Evolutionary conservation across 2,888 invertebrate genomes (phyloP).

Genomic region (Gortyna flavago): DNA sequence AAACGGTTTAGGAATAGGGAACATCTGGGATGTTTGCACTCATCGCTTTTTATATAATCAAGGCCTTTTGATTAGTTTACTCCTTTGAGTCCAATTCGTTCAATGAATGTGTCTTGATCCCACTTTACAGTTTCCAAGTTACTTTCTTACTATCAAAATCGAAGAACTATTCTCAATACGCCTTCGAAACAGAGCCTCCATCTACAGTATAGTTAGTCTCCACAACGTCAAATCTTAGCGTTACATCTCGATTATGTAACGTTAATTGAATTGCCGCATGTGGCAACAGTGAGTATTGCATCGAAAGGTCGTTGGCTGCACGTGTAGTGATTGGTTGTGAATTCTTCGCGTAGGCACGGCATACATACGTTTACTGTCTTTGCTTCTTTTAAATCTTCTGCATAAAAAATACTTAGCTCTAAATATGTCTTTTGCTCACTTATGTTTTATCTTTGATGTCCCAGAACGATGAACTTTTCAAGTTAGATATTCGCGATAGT

Average conservation of each 20-base stretch:
- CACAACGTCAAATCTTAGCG: slow-evolving; percentile 52
- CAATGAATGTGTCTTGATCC: neutral
- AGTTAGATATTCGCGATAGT: neutral
- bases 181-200: neutral
- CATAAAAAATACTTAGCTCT: neutral
- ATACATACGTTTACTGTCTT: neutral
- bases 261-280: slow-evolving; percentile 55
- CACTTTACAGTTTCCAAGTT: slow-evolving; percentile 1
- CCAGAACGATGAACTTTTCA: neutral
- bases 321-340: slow-evolving; percentile 50
- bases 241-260: slow-evolving; percentile 57
- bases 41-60: too few species aligned
- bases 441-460: neutral
- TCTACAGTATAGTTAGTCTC: slow-evolving; percentile 14
- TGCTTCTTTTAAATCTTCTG: neutral
- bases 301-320: slow-evolving; percentile 54
- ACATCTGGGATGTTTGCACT: neutral
- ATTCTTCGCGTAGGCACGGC: slow-evolving; percentile 1
- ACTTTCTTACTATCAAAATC: neutral
- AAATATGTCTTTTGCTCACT: neutral
- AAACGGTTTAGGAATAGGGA: neutral
- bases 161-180: neutral
- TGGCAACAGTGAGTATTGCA: slow-evolving; percentile 46
- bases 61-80: neutral
- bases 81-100: neutral